Evolutionary conservation across 1,140 invertebrate species (phyloP), one percentile per base, ranked within the genome.

Genomic region (Cheumatopsyche charites): DNA sequence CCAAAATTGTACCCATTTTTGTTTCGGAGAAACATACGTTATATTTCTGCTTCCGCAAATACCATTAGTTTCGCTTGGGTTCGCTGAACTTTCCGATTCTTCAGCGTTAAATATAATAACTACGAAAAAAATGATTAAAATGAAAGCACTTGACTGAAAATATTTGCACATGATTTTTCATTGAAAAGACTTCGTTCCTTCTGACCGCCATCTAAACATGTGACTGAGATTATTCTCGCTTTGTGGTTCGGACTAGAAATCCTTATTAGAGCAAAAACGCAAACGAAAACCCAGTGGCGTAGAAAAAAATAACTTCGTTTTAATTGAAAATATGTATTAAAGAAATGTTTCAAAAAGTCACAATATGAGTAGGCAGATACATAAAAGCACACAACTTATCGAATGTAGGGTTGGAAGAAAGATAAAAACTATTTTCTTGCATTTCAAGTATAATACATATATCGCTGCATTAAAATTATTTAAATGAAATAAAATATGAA

Each of bases 11-110:
- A 9, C n/a, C n/a, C n/a, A n/a, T n/a, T n/a, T n/a, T n/a, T n/a
- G n/a, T n/a, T n/a, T n/a, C n/a, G n/a, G n/a, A n/a, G n/a, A n/a
- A n/a, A 63, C 62, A 42, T 23, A 63, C 62, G 15, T 42, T 41
- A 63, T 41, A 7, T 41, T n/a, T 63, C 42, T 63, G 43, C n/a
- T 45, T 23, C 63, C 63, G 25, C 63, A 66, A 47, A 66, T 15
- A 11, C 63, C 63, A 9, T 26, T 47, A 21, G 26, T 21, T 1
- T 63, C 36, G 23, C 1, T 2, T 17, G 26, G 6, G 11, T 42
- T 26, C n/a, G 7, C 6, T 58, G 52, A 11, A 58, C 21, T 23
- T 58, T 23, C 13, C 4, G 25, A 21, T 17, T n/a, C 21, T 12
- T 58, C 21, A 4, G 52, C 29, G 29, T 36, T 9, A 36, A 36